These are phyloP conservation scores for Charadrius vociferus DNA, from an alignment of 2,113 vertebrate genomes.

Conservation along the genomic window DNA sequence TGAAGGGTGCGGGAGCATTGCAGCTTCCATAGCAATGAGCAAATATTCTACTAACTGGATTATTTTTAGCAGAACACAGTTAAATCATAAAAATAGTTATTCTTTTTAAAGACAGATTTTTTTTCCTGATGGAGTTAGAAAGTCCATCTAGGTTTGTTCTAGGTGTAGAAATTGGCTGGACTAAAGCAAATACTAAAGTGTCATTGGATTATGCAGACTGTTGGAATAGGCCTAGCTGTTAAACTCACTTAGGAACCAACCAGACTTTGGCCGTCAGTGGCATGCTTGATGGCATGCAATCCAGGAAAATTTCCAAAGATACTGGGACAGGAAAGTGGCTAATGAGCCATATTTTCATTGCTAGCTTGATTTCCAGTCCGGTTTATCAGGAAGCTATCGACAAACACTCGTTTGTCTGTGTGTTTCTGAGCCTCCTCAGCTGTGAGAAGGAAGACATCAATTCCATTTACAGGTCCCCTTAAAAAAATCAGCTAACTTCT, in stretches of 20 bases:
- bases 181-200: neutral
- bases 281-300: neutral
- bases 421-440: neutral
- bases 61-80: neutral
- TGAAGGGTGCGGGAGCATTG: neutral
- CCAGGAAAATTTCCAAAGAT: neutral
- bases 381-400: neutral
- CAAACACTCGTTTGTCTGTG: neutral
- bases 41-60: neutral
- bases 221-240: neutral
- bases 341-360: neutral
- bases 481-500: neutral
- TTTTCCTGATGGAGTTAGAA: neutral
- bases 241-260: neutral
- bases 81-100: neutral
- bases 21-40: neutral
- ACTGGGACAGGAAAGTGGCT: neutral
- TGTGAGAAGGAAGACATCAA: neutral
- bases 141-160: neutral
- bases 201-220: neutral
- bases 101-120: neutral
- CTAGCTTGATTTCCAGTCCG: neutral
- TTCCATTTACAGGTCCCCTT: neutral
- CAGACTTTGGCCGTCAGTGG: neutral
- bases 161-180: neutral